These are phyloP conservation scores for Agrochola circellaris DNA, from an alignment of 2,888 invertebrate species.

Conservation along the genomic window DNA sequence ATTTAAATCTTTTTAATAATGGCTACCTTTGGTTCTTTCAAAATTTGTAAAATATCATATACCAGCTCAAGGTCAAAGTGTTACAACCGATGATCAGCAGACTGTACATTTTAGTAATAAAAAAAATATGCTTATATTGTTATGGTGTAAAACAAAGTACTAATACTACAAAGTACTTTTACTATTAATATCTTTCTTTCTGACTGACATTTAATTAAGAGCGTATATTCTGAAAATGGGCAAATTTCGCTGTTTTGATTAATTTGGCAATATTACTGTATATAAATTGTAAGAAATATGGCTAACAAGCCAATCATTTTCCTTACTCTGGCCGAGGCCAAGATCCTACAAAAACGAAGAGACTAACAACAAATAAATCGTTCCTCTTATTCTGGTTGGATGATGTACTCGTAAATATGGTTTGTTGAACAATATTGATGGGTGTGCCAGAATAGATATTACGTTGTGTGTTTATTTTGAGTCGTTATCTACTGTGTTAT, in stretches of 20 bases:
- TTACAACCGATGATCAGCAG: too few species aligned
- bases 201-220: neutral
- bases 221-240: too few species aligned
- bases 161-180: too few species aligned
- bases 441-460: conserved; percentile 21
- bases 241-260: too few species aligned
- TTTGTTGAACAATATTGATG: conserved; percentile 26
- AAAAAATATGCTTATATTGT: too few species aligned
- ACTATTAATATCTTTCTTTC: neutral
- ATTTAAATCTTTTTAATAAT: neutral
- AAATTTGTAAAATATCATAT: too few species aligned
- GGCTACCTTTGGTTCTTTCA: neutral
- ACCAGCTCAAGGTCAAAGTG: neutral
- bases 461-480: conserved; percentile 13
- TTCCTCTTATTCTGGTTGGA: conserved; percentile 14
- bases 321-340: neutral
- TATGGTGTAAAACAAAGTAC: too few species aligned
- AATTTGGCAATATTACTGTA: too few species aligned
- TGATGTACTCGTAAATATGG: conserved; percentile 31
- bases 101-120: neutral
- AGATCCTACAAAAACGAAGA: neutral
- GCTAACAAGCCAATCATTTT: too few species aligned
- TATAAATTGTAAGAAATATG: too few species aligned
- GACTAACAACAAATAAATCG: conserved; percentile 28
- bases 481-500: conserved; percentile 1